Percentiles rank a stretch among this genome's conserved stretches.
phyloP scores from a whole-genome alignment of 2,888 invertebrate genomes.

The Xiphydria camelus region DNA sequence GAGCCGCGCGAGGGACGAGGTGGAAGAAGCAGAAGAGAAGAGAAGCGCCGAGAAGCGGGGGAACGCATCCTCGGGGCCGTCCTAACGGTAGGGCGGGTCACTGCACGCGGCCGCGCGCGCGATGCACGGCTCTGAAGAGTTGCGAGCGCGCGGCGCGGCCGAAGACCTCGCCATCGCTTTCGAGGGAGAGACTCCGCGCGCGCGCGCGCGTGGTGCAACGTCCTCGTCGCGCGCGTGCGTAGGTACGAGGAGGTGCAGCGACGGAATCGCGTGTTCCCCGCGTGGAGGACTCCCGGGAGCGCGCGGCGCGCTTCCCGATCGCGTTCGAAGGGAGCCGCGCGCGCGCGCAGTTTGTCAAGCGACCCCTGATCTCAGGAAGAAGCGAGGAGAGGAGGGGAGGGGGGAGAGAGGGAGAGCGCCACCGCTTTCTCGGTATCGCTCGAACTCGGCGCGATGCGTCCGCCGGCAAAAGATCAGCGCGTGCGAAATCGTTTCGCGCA shows the following conservation, averaged over 20 bases:
- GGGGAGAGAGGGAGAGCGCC: constrained; percentile 7
- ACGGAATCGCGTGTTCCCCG: no score
- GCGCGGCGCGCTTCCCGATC: background rate
- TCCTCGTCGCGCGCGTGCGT: no score
- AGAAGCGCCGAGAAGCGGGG: constrained; percentile 18
- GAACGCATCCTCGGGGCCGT: constrained; percentile 57
- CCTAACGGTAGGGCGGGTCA: constrained; percentile 60
- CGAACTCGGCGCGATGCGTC: constrained; percentile 19
- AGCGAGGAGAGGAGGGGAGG: background rate
- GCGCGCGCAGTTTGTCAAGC: no score
- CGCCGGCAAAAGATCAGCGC: no score
- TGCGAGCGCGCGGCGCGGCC: constrained; percentile 54
- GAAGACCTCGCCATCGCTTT: constrained; percentile 33
- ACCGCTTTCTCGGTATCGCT: constrained; percentile 24
- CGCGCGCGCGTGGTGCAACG: constrained; percentile 51
- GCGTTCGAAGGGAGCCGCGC: background rate
- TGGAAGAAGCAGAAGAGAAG: constrained; percentile 3
- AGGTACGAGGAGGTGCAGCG: no score
- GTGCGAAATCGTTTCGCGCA: background rate
- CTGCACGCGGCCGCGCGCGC: constrained; percentile 50
- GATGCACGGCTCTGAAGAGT: constrained; percentile 10
- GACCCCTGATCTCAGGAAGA: no score
- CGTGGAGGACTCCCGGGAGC: no score
- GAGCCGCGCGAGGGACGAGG: no score
- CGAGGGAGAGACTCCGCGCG: constrained; percentile 24